Evolutionary conservation across 2,888 invertebrate genomes (phyloP).

Genomic region (Automeris io): DNA sequence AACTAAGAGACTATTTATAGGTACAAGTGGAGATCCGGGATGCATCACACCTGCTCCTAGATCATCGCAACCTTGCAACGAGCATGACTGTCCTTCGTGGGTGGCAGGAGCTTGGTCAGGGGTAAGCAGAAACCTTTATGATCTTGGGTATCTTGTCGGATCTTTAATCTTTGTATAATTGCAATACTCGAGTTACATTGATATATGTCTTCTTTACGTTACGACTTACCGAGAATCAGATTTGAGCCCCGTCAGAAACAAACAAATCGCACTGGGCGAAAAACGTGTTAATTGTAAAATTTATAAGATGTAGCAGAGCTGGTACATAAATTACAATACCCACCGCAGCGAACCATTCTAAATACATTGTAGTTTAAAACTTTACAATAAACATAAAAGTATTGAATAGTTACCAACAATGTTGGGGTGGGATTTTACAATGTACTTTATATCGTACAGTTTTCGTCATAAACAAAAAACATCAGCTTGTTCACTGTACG

Average conservation of each 20-base stretch:
- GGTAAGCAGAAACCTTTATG: no score
- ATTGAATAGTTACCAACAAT: constrained; percentile 22
- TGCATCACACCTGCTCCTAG: constrained; percentile 88
- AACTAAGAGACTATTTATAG: no score
- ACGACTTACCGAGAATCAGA: no score
- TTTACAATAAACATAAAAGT: constrained; percentile 24
- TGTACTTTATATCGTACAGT: neutral
- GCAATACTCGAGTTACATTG: no score
- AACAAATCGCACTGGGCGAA: no score
- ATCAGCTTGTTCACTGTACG: no score
- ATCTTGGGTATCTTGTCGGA: neutral
- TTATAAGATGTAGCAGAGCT: no score
- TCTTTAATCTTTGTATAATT: no score
- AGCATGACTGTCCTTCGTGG: constrained; percentile 93
- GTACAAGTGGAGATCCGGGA: constrained; percentile 81
- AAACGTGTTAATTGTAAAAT: no score
- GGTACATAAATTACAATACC: no score
- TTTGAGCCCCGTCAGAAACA: no score
- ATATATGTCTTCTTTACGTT: no score
- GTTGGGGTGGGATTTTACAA: constrained; percentile 13
- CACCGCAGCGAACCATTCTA: constrained; percentile 11
- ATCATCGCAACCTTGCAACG: constrained; percentile 88
- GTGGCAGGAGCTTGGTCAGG: constrained; percentile 91
- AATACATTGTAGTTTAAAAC: constrained; percentile 24
- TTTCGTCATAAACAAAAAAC: neutral